Base-by-base conservation (phyloP, 2,797 vertebrate species). In the Chiroxiphia lanceolata region DNA sequence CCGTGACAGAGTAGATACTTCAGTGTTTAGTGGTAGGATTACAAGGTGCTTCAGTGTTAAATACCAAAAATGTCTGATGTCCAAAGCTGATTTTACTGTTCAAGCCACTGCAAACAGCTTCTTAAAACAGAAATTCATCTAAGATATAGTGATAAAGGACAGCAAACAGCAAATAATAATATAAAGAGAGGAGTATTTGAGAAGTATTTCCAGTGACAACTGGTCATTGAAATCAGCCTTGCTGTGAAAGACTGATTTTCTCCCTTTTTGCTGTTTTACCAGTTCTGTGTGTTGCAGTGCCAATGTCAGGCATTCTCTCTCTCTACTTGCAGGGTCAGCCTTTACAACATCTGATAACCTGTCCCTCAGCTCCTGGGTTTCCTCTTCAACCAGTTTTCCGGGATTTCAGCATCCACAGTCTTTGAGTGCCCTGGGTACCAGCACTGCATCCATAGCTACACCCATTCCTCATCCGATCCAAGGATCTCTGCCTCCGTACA, bases 311-410 rank as follows among this genome's bases (percentile, higher is more conserved):
- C 44, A 21, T 90, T 96, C 81, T 92, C 91, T 95, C 89, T 96
- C 91, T 95, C 83, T 53, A 29, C 85, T 95, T 94, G 25, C 97
- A 99, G 99, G 99, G 17, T 99, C 99, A 4, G 99, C 99, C 6
- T 99, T 99, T 97, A 99, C 98, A 5, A 98, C 99, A 75, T 99
- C 99, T 29, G 99, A 99, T 84, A 99, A 99, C 96, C 97, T 99
- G 83, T 99, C 99, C 27, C 98, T 99, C 93, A 99, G 99, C 92
- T 99, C 99, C 97, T 99, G 99, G 99, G 99, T 99, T 80, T 99
- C 99, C 38, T 98, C 98, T 53, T 98, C 99, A 26, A 98, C 99
- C 3, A 98, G 98, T 53, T 99, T 99, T 95, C 98, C 99, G 0
- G 98, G 99, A 91, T 99, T 99, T 97, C 99, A 99, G 97, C 99